Base-by-base conservation (phyloP, 2,797 vertebrate species). In the Mus spretus region DNA sequence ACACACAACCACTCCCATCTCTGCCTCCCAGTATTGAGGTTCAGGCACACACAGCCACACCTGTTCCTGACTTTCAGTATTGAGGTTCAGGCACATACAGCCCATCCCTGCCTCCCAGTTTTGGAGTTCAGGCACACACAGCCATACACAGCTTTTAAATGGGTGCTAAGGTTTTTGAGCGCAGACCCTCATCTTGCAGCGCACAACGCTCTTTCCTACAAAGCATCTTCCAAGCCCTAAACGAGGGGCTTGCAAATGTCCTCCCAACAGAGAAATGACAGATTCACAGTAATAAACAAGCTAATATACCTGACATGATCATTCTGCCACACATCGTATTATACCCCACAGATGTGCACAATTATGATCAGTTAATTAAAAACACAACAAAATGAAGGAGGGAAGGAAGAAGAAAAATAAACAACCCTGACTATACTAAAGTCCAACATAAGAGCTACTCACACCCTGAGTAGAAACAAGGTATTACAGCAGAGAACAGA, bases 401-500 rank as follows among this genome's bases (percentile, higher is more conserved):
- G 5, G 53, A 70, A 85, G 40, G 53, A 47, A n/a, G n/a, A 75
- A 50, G 24, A 10, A 55, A 26, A 59, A 74, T 7, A 31, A 57
- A 74, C 34, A 59, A 22, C 1, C 28, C 19, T n/a, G 14, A 10
- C 22, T 26, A 59, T 4, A 15, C 5, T 2, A 34, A 26, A 57
- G n/a, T 13, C 57, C 28, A 26, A 20, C 11, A 34, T 31, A 19
- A 59, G 50, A 13, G 63, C 47, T 47, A 72, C 59, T 1, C 3
- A 26, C 28, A 40, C 6, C 13, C 11, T 37, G 1, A 0, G 10
- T 0, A 6, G 28, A 24, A 53, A 28, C 9, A 19, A 72, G 24
- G 72, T 70, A 12, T 10, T 8, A 12, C 0, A 31, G 61, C 40
- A 57, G 63, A 5, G 1, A 53, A 13, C 37, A 57, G 40, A 53